Conservation (phyloP, 2,888 invertebrate genomes). For the Dinocampus coccinellae region DNA sequence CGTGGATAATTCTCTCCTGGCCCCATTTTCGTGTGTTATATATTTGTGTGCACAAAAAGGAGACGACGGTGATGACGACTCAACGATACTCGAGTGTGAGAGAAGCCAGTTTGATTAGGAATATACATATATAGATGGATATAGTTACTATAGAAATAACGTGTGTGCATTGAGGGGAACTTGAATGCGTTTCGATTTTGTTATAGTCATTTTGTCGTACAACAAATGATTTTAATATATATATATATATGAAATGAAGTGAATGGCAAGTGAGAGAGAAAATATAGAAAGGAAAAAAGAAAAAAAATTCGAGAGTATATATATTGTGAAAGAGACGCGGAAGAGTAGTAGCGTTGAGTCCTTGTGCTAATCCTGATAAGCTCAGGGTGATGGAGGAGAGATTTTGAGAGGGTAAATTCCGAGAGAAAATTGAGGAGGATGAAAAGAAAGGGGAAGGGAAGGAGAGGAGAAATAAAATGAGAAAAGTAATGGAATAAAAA, state of each 20-base stretch:
- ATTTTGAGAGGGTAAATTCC: slow-evolving; percentile 23
- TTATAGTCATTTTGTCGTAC: slow-evolving; percentile 19
- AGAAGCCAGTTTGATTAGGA: slow-evolving; percentile 35
- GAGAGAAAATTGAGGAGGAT: background rate
- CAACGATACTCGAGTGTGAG: background rate
- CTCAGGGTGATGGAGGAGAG: slow-evolving; percentile 21
- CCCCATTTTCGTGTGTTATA: slow-evolving; percentile 28
- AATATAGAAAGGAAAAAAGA: background rate
- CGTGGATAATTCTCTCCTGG: slow-evolving; percentile 27
- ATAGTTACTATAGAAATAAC: background rate
- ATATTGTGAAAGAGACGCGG: background rate
- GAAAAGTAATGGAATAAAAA: no score
- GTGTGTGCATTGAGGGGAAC: slow-evolving; percentile 5
- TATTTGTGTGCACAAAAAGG: slow-evolving; percentile 18
- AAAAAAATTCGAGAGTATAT: background rate
- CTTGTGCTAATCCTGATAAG: slow-evolving; percentile 29
- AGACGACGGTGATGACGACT: background rate
- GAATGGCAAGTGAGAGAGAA: background rate
- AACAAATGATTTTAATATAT: background rate
- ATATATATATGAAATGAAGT: no score
- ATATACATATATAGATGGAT: no score
- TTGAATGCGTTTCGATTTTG: slow-evolving; percentile 30
- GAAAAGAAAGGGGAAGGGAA: background rate
- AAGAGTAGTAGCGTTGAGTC: slow-evolving; percentile 1
- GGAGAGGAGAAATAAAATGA: no score